phyloP scores from a whole-genome alignment of 2,797 vertebrate species.

The Pangasius larnaudii region DNA sequence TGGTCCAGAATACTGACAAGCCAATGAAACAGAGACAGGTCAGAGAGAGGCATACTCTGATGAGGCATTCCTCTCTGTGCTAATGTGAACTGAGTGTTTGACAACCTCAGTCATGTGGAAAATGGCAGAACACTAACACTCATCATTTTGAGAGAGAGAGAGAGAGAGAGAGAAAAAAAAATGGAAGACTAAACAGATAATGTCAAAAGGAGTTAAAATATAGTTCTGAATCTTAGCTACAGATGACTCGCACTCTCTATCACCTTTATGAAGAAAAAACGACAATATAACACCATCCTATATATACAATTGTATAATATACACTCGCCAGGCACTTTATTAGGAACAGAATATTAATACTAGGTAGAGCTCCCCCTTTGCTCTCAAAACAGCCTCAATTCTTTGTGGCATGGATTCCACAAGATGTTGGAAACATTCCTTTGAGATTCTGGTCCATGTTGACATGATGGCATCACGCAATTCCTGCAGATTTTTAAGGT shows the following conservation, averaged over 20 bases:
- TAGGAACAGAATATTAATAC: not conserved
- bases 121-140: conserved; percentile 28
- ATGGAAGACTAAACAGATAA: not conserved
- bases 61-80: conserved; percentile 48
- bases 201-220: not conserved
- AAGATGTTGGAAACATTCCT: not conserved
- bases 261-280: not conserved
- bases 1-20: conserved; percentile 57
- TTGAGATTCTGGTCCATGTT: not conserved
- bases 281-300: not conserved
- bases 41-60: conserved; percentile 51
- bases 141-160: not conserved
- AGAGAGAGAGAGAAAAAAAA: not conserved
- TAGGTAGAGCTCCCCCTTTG: too few relatives aligned
- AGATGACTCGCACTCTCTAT: not conserved
- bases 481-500: not conserved
- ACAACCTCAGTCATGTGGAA: conserved; percentile 49
- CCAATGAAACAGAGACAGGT: conserved; percentile 50
- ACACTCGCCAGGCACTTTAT: too few relatives aligned
- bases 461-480: too few relatives aligned
- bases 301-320: not conserved
- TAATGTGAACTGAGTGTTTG: conserved; percentile 53
- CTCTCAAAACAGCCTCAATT: not conserved
- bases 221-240: not conserved
- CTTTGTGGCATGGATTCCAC: not conserved